Conservation (phyloP, 1,140 invertebrate genomes). For the Eciton burchellii region DNA sequence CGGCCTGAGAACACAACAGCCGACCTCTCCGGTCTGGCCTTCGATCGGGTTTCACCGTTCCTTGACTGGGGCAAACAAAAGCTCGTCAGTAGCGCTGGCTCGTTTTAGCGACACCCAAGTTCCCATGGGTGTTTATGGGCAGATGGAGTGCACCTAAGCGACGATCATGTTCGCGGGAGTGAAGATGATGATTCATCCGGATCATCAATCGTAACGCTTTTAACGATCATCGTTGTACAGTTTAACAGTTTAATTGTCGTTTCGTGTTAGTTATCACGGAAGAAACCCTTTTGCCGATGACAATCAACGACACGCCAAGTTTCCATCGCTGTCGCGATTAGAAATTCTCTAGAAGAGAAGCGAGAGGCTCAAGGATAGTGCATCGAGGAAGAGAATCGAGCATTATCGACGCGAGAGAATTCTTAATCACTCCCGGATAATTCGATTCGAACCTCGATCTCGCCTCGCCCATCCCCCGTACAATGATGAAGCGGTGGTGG, state of each 20-base stretch:
- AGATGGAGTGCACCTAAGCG: conserved; percentile 61
- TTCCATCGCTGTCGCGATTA: not conserved
- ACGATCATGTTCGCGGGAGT: conserved; percentile 54
- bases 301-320: not conserved
- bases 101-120: conserved; percentile 65
- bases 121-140: conserved; percentile 62
- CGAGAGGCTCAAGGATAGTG: not conserved
- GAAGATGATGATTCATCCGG: conserved; percentile 4
- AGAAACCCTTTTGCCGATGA: not conserved
- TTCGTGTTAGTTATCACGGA: not conserved
- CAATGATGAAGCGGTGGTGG: conserved; percentile 15
- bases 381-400: not conserved
- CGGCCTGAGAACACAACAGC: not conserved
- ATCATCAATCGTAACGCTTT: conserved; percentile 11
- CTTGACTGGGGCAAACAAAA: conserved; percentile 63
- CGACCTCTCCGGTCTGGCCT: conserved; percentile 34
- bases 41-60: conserved; percentile 67
- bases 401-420: not conserved
- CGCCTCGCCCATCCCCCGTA: not conserved
- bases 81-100: conserved; percentile 62
- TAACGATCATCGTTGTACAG: not conserved
- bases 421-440: conserved; percentile 2
- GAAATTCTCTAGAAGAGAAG: not conserved
- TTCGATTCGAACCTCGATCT: conserved; percentile 15
- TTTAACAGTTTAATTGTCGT: not conserved